Evolutionary conservation across 2,888 invertebrate species (phyloP), one percentile per base, ranked within the genome.

Genomic region (Acronicta psi): DNA sequence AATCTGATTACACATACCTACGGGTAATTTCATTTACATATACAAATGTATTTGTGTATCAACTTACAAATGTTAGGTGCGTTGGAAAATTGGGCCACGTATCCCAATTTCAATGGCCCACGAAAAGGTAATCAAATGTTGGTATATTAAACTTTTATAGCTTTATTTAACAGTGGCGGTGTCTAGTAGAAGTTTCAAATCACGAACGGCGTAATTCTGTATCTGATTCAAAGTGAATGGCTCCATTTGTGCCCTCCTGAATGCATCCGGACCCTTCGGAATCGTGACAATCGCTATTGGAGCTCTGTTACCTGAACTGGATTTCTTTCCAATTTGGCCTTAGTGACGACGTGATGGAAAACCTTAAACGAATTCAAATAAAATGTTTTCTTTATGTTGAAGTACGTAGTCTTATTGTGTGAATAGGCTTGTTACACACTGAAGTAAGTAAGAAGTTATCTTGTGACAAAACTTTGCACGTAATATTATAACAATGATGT

Each of bases 211-310:
- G 79, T 83, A 83, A 83, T 84, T 81, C 84, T 80, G 81, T 79
- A 84, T 79, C 83, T 83, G 88, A 87, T 87, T 90, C 87, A 86
- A 84, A 87, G 86, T 87, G 86, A 87, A 88, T 88, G 80, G 84
- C 71, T 79, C 79, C 81, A 82, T 84, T 86, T 84, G 85, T 84
- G 84, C 86, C 80, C 76, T 79, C 77, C 71, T 88, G 86, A 88
- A 87, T 88, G 90, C 88, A 87, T 89, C 89, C 89, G 88, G 87
- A 85, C 86, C 90, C 85, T 86, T 80, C 73, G 76, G 56, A 78
- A 69, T 75, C 83, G 83, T 83, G 84, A 83, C 83, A 74, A 79
- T 79, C 81, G 77, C 57, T 73, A 64, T 71, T 62, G 67, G 65
- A 64, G 69, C 64, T 57, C 60, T 66, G 63, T 75, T 83, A 79